Evolutionary conservation across 2,888 invertebrate species (phyloP), one percentile per base, ranked within the genome.

Genomic region (Drosophila nr. perissopoda): DNA sequence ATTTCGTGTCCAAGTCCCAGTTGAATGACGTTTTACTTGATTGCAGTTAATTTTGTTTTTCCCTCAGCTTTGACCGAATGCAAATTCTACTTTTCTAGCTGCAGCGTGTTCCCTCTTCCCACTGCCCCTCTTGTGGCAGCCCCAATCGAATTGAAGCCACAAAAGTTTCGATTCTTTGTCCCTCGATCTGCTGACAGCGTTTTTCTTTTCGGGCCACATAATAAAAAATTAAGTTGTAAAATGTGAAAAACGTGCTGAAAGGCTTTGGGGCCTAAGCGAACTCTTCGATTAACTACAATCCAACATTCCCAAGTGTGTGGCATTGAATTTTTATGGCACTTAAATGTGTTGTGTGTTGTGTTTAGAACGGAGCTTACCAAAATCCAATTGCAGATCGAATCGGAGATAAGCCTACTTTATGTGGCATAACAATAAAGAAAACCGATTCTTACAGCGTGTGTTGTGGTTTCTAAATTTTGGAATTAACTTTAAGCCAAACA

Each of bases 1-100:
- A 65, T 53, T 56, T 48, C 65, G 59, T 73, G 72, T 25, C 36
- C 53, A 40, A 64, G 58, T 72, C 74, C 38, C 61, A 69, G 82
- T 81, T 85, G 85, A 85, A 85, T 85, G 85, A 85, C 90, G 90
- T 81, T 88, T 90, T 76, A 82, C 82, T 86, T 91, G 91, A 91
- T 91, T 91, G 91, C 90, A 90, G 86, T 90, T 91, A 89, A 91
- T 91, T 91, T 91, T 60, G 29, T 46, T 56, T 57, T 40, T 42
- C 69, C 58, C 76, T 70, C 67, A 63, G 64, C 70, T 70, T 78
- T 66, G 64, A 71, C 67, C 74, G 66, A 74, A 91, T 91, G 90
- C 91, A 90, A 90, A 90, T 91, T 91, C 79, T 70, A 64, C 73
- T 68, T 84, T 71, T 78, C 40, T 62, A 53, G 25, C 48, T 53